Evolutionary conservation across 2,888 invertebrate genomes (phyloP).

Genomic region (Metallyticus violacea): DNA sequence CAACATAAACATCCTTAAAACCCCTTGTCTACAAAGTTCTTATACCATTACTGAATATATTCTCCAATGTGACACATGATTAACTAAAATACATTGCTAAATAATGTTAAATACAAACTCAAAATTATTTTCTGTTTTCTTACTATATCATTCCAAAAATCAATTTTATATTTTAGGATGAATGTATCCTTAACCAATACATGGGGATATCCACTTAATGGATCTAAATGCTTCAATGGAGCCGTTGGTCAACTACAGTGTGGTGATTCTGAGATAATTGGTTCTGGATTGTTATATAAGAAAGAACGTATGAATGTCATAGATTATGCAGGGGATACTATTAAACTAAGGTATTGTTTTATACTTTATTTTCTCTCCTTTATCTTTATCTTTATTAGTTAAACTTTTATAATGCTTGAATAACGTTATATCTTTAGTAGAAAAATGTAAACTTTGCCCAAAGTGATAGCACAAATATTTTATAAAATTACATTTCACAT

Average conservation of each 20-base stretch:
- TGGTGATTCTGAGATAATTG: constrained; percentile 9
- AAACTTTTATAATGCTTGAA: too few species aligned
- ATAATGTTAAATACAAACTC: too few species aligned
- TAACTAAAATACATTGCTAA: too few species aligned
- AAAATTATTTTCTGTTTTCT: neutral
- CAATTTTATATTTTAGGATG: neutral
- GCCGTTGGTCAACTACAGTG: constrained; percentile 17
- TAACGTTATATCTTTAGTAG: too few species aligned
- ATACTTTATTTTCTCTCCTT: neutral
- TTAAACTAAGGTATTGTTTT: neutral
- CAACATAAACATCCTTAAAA: too few species aligned
- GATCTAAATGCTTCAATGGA: constrained; percentile 10
- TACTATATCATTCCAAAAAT: neutral
- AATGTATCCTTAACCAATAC: neutral
- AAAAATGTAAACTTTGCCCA: too few species aligned
- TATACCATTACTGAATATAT: too few species aligned
- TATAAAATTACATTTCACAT: too few species aligned
- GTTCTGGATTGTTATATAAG: neutral
- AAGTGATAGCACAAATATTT: too few species aligned
- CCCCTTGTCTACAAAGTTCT: too few species aligned
- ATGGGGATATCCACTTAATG: constrained; percentile 21
- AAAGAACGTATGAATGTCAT: neutral
- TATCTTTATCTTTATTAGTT: too few species aligned
- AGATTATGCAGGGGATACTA: constrained; percentile 10
- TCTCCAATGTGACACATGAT: too few species aligned